These are phyloP conservation scores for Ia io DNA, from an alignment of 2,113 vertebrate genomes.

Conservation along the genomic window DNA sequence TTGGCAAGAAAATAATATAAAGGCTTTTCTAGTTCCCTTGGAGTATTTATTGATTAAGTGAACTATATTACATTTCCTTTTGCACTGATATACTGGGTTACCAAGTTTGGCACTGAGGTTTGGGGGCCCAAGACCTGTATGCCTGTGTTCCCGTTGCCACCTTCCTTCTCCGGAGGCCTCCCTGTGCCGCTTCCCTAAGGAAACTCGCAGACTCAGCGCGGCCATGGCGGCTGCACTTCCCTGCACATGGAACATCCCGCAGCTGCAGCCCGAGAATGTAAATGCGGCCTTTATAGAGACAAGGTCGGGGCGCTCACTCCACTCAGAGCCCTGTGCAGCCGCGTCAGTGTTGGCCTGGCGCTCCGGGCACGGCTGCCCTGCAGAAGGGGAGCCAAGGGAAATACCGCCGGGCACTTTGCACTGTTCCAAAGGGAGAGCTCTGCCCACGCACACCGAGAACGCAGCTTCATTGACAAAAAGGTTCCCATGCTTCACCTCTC, in stretches of 20 bases:
- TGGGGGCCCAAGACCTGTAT: not conserved
- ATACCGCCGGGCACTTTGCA: slow-evolving; percentile 69
- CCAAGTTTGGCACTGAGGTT: not conserved
- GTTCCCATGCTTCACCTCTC: not conserved
- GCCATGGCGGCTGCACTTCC: not conserved
- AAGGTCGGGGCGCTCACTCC: not conserved
- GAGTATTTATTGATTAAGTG: not conserved
- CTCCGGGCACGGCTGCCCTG: slow-evolving; percentile 73
- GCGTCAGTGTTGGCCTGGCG: slow-evolving; percentile 79
- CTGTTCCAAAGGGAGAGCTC: slow-evolving; percentile 59
- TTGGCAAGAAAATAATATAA: slow-evolving; percentile 36
- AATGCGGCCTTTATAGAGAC: slow-evolving; percentile 55
- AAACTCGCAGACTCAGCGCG: not conserved
- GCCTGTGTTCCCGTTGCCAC: not conserved
- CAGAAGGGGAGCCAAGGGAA: slow-evolving; percentile 82
- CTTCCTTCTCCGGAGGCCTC: not conserved
- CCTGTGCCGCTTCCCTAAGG: not conserved
- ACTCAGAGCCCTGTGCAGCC: slow-evolving; percentile 59
- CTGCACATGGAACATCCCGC: not conserved
- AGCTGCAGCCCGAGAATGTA: not conserved
- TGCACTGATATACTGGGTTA: not conserved
- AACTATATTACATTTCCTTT: not conserved
- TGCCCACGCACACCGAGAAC: not conserved
- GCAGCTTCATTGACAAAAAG: slow-evolving; percentile 36
- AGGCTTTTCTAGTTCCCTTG: slow-evolving; percentile 20